Base-by-base conservation (phyloP, 2,797 vertebrate species). In the Brotula barbata region DNA sequence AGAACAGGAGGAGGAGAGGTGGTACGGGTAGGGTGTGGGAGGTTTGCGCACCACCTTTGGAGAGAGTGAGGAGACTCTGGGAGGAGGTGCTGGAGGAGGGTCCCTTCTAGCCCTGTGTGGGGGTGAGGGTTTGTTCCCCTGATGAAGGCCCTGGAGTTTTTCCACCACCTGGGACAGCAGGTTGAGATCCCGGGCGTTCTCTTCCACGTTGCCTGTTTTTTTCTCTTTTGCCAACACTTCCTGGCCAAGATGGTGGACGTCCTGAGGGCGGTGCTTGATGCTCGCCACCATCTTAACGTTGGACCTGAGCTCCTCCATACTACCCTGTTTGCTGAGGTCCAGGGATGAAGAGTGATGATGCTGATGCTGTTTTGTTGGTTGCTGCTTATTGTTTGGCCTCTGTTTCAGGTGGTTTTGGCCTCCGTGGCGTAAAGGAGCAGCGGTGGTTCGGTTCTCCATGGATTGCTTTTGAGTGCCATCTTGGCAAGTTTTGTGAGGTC, bases 131-230 rank as follows among this genome's bases (percentile, higher is more conserved):
- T 75, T 81, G 65, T 50, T 77, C 15, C 83, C 19, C n/a, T n/a
- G n/a, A n/a, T n/a, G n/a, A n/a, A n/a, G 79, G 1, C 86, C 83
- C 59, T 89, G 89, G 6, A 92, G 82, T 50, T 90, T 90, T 42
- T 91, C 85, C 0, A 91, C 85, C 53, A 91, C 88, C 64, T 90
- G 80, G 1, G 72, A 71, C 6, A 91, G 73, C 19, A 91, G 79
- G 25, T 75, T 70, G 13, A 92, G 82, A 0, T 89, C 87, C 72
- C 84, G 85, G 16, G 81, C 77, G 0, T 89, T 88, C 42, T 90
- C 89, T 3, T 90, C 85, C 55, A 80, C 47, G 1, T 46, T 75
- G 22, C 83, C 85, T 0, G 81, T 73, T 28, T 8, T 8, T 51
- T 88, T 83, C 55, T 83, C 83, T 0, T 85, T 86, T 0, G 73